Conservation (phyloP, 2,888 invertebrate genomes). For the Torymus texanus region DNA sequence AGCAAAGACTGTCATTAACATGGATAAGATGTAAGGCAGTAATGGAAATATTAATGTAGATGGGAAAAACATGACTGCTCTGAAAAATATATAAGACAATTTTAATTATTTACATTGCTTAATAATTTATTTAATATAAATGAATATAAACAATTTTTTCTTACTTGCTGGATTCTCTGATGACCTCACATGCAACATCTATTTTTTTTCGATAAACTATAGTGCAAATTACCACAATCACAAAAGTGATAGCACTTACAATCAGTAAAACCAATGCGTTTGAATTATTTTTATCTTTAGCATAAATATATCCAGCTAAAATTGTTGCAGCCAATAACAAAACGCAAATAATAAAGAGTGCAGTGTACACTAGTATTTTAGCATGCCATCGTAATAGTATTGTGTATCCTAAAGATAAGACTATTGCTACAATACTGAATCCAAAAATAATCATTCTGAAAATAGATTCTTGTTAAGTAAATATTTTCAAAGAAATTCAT, state of each 20-base stretch:
- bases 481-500: background rate
- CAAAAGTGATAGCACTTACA: conserved; percentile 77
- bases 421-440: background rate
- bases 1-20: conserved; percentile 84
- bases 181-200: conserved; percentile 91
- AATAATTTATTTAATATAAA: background rate
- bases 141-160: conserved; percentile 61
- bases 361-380: conserved; percentile 89
- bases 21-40: conserved; percentile 89
- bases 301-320: conserved; percentile 35
- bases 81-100: conserved; percentile 75
- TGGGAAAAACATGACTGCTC: conserved; percentile 90
- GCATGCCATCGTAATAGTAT: conserved; percentile 92
- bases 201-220: conserved; percentile 91
- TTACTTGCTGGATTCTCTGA: conserved; percentile 92
- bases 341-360: conserved; percentile 84
- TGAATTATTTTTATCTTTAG: background rate
- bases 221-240: conserved; percentile 83
- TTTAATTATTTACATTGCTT: too few relatives aligned
- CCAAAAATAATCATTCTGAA: conserved; percentile 10
- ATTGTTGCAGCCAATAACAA: conserved; percentile 76
- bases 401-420: conserved; percentile 84
- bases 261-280: background rate
- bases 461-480: background rate
- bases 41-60: conserved; percentile 93